Conservation (phyloP, 2,797 vertebrate genomes). For the Epinephelus awoara region DNA sequence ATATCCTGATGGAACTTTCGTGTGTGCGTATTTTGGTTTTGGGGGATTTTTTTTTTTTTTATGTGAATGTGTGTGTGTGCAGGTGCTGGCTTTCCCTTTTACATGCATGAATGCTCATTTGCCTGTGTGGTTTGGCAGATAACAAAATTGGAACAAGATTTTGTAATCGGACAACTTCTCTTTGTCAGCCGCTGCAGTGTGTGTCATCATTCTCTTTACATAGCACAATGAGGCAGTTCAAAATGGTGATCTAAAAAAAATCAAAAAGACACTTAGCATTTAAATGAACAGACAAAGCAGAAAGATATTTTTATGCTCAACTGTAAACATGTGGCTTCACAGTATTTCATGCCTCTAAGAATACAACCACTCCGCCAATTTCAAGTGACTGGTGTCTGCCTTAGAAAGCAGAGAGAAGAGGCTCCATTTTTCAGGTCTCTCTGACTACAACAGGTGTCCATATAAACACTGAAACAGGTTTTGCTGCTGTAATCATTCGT, state of each 20-base stretch:
- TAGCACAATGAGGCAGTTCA: slow-evolving; percentile 5
- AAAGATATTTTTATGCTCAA: neutral
- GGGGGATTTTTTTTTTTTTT: neutral
- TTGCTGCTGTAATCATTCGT: neutral
- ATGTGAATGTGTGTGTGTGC: neutral
- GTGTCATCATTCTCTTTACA: slow-evolving; percentile 25
- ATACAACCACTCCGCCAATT: neutral
- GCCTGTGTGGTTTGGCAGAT: slow-evolving; percentile 42
- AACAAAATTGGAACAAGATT: slow-evolving; percentile 23
- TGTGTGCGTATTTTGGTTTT: slow-evolving; percentile 23
- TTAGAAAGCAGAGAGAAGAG: neutral
- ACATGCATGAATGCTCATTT: slow-evolving; percentile 19
- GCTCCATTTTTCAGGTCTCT: neutral
- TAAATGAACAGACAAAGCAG: slow-evolving; percentile 8
- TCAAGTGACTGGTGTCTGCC: neutral
- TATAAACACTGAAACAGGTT: neutral
- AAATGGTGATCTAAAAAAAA: slow-evolving; percentile 4
- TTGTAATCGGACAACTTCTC: slow-evolving; percentile 16
- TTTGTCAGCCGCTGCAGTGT: neutral
- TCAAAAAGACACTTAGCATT: neutral
- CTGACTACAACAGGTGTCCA: neutral
- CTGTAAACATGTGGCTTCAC: slow-evolving; percentile 5
- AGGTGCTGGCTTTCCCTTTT: slow-evolving; percentile 45
- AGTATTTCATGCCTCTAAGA: neutral
- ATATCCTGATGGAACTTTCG: slow-evolving; percentile 23